These are phyloP conservation scores for Metridium senile DNA, from an alignment of 92 coral and sea anemone species.

Conservation along the genomic window DNA sequence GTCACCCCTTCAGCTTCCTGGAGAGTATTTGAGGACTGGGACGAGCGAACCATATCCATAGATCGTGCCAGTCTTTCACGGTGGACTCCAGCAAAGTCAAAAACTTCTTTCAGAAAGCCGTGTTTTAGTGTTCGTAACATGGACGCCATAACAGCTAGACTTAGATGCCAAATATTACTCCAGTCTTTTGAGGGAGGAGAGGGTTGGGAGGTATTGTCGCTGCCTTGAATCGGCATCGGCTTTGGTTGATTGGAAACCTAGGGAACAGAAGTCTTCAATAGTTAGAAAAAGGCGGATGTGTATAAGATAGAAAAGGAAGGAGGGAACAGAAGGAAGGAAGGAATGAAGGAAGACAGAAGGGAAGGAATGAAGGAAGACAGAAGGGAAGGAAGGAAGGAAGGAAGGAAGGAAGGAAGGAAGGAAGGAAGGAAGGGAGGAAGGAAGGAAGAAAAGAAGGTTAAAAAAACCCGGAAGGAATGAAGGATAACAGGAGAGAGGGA, in stretches of 20 bases:
- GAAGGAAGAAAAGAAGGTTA: not conserved
- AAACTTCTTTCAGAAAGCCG: conserved; percentile 89
- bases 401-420: not conserved
- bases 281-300: not conserved
- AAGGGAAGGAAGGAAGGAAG: not conserved
- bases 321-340: not conserved
- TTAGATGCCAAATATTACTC: conserved; percentile 88
- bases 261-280: not conserved
- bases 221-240: conserved; percentile 28
- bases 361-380: not conserved
- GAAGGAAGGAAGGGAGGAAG: not conserved
- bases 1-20: conserved; percentile 94
- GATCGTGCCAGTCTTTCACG: conserved; percentile 87
- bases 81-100: conserved; percentile 97
- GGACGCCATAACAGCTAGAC: conserved; percentile 93
- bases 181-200: conserved; percentile 49
- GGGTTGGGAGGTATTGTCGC: not conserved
- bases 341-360: not conserved
- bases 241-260: conserved; percentile 28
- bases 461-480: not conserved
- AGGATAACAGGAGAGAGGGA: not conserved
- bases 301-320: not conserved
- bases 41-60: conserved; percentile 77
- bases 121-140: conserved; percentile 86
- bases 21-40: conserved; percentile 68